Conservation (phyloP, 1,140 invertebrate species). For the Bombyx mori region ASM3026992v2 NC_085118.1:5427001-5427500, state of each 20-base stretch:
- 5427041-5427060: too few species aligned
- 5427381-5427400: constrained; percentile 31
- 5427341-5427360: constrained; percentile 63
- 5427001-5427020: too few species aligned
- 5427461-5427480: constrained; percentile 53
- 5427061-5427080: too few species aligned
- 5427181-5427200: constrained; percentile 61
- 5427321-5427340: constrained; percentile 62
- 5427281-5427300: constrained; percentile 56
- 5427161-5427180: constrained; percentile 30
- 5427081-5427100: too few species aligned
- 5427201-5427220: constrained; percentile 60
- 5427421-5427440: constrained; percentile 19
- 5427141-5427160: constrained; percentile 12
- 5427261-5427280: constrained; percentile 60
- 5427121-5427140: constrained; percentile 6
- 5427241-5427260: constrained; percentile 52
- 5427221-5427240: constrained; percentile 50
- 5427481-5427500: constrained; percentile 50
- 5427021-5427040: too few species aligned
- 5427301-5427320: constrained; percentile 68
- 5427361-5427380: constrained; percentile 54
- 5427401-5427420: constrained; percentile 36
- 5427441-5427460: constrained; percentile 53
- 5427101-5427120: background rate